These are phyloP conservation scores for Drosophila elegans DNA, from an alignment of 1,140 invertebrate species.

Conservation along the genomic window DNA sequence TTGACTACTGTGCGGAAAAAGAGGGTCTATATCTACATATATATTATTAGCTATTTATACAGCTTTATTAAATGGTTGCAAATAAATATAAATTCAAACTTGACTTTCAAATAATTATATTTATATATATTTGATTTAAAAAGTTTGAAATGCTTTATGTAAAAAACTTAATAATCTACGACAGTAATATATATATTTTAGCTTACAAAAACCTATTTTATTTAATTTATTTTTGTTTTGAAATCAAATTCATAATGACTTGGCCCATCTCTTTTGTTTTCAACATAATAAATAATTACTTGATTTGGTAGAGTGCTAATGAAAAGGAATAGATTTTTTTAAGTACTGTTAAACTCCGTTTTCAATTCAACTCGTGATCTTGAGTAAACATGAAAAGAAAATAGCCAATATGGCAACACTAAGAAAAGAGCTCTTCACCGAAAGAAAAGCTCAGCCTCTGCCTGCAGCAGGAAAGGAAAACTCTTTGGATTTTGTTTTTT, in stretches of 20 bases:
- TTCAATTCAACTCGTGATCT: neutral
- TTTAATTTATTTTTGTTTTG: too few species aligned
- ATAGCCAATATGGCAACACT: constrained; percentile 13
- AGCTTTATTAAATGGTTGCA: constrained; percentile 8
- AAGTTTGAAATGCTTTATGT: too few species aligned
- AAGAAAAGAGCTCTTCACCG: constrained; percentile 15
- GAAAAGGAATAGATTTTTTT: neutral
- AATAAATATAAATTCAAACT: neutral
- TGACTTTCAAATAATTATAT: neutral
- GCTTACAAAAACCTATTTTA: too few species aligned
- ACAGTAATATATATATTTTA: too few species aligned
- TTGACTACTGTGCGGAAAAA: constrained; percentile 31
- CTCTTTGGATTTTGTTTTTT: constrained; percentile 67
- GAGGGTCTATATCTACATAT: constrained; percentile 1
- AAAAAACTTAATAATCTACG: too few species aligned
- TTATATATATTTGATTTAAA: neutral
- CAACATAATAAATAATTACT: too few species aligned
- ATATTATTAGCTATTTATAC: constrained; percentile 1
- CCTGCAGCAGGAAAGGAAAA: constrained; percentile 66
- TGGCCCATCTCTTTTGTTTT: too few species aligned
- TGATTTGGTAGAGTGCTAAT: too few species aligned
- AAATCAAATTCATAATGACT: too few species aligned
- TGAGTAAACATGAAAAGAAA: constrained; percentile 1
- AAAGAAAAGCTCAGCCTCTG: constrained; percentile 36
- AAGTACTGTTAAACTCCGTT: too few species aligned